These are phyloP conservation scores for Eunapius fragilis DNA, from an alignment of 37 sponge, comb jelly and placozoan genomes.

Conservation along the genomic window DNA sequence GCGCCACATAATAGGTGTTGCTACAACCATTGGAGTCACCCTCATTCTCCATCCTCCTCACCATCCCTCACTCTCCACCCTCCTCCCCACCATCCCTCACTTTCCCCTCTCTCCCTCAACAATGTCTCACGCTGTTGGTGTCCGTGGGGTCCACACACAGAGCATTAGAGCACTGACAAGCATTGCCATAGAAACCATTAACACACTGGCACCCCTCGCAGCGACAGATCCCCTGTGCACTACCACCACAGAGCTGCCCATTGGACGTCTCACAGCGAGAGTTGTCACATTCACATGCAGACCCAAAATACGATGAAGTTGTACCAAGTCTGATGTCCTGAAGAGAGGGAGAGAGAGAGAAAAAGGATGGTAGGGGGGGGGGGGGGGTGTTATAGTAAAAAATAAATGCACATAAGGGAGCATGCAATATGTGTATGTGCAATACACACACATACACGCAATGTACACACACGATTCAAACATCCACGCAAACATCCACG, in stretches of 20 bases:
- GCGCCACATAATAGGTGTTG: no score
- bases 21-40: neutral
- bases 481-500: no score
- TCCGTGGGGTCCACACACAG: slow-evolving; percentile 54
- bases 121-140: slow-evolving; percentile 25
- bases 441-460: no score
- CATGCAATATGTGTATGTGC: no score
- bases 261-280: slow-evolving; percentile 32
- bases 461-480: no score
- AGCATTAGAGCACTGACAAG: no score
- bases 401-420: no score
- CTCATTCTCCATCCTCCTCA: neutral
- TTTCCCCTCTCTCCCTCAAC: no score
- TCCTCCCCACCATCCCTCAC: neutral
- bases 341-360: no score
- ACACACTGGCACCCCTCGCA: slow-evolving; percentile 45
- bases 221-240: slow-evolving; percentile 17
- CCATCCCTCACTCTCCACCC: neutral
- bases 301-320: slow-evolving; percentile 38
- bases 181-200: neutral
- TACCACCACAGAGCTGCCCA: slow-evolving; percentile 6
- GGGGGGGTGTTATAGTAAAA: no score
- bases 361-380: no score
- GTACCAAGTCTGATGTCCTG: no score
- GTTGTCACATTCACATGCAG: slow-evolving; percentile 68